phyloP scores from a whole-genome alignment of 2,113 vertebrate genomes.

The Corythaixoides concolor region DNA sequence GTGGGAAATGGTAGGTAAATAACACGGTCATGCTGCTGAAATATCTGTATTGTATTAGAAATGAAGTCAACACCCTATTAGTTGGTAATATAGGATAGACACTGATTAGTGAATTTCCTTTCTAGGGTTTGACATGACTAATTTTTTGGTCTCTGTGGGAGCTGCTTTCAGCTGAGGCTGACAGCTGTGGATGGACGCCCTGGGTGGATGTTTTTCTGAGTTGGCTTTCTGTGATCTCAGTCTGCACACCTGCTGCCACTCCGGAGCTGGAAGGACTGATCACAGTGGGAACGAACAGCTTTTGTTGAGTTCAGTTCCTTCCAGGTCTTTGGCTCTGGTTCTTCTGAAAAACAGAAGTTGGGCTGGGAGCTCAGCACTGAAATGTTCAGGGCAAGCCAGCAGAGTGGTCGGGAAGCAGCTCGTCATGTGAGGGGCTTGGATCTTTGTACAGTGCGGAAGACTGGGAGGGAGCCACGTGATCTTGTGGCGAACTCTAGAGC shows the following conservation, averaged over 20 bases:
- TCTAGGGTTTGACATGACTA: neutral
- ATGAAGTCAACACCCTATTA: neutral
- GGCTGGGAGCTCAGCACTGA: neutral
- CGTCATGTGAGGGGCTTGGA: neutral
- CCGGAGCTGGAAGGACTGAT: neutral
- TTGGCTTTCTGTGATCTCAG: neutral
- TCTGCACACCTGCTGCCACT: neutral
- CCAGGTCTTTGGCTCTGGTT: neutral
- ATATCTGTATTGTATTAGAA: neutral
- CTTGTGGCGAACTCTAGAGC: neutral
- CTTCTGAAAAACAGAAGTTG: neutral
- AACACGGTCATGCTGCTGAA: neutral
- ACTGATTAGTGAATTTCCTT: neutral
- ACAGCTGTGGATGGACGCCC: neutral
- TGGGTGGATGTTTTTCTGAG: neutral
- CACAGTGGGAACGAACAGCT: neutral
- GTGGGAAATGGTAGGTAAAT: neutral
- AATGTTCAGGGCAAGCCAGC: neutral
- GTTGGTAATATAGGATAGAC: neutral
- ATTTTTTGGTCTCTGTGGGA: neutral
- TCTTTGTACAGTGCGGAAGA: neutral
- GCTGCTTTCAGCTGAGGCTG: neutral
- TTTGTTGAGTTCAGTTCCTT: neutral
- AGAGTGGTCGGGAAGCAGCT: accelerated
- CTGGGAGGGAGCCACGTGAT: neutral